A percentile compares a stretch with the other conserved stretches of the same genome.
phyloP scores from a whole-genome alignment of 2,888 invertebrate species.

The Limnephilus marmoratus region DNA sequence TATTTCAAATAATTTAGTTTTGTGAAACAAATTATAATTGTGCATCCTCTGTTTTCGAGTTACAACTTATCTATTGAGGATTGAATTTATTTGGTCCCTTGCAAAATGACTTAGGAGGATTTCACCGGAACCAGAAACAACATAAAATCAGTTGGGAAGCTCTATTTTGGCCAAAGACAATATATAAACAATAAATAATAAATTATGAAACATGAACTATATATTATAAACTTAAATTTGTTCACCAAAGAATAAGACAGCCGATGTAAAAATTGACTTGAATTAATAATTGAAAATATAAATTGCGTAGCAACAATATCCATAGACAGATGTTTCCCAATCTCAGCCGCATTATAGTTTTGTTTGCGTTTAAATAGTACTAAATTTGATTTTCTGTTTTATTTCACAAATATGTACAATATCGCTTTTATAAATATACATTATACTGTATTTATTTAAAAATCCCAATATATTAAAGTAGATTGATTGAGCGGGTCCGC shows the following conservation, averaged over 20 bases:
- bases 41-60: conserved; percentile 14
- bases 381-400: conserved; percentile 46
- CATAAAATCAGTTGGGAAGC: neutral
- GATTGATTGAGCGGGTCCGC: conserved; percentile 55
- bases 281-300: conserved; percentile 14
- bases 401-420: conserved; percentile 55
- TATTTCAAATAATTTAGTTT: conserved; percentile 35
- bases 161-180: neutral
- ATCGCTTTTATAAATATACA: conserved; percentile 51
- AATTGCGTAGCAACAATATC: conserved; percentile 9
- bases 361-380: conserved; percentile 37
- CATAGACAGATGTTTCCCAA: conserved; percentile 46
- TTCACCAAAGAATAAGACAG: neutral
- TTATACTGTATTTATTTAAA: conserved; percentile 37
- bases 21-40: conserved; percentile 2
- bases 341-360: conserved; percentile 30
- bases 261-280: neutral
- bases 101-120: conserved; percentile 38
- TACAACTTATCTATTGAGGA: neutral
- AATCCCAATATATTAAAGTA: conserved; percentile 58
- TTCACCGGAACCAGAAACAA: conserved; percentile 2
- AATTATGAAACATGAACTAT: conserved; percentile 13
- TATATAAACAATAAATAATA: neutral
- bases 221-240: neutral
- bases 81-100: conserved; percentile 42